A percentile compares a stretch with the other conserved stretches of the same genome.
These are phyloP conservation scores for Ormyrus thymus DNA, from an alignment of 2,888 invertebrate genomes.

Conservation along the genomic window DNA sequence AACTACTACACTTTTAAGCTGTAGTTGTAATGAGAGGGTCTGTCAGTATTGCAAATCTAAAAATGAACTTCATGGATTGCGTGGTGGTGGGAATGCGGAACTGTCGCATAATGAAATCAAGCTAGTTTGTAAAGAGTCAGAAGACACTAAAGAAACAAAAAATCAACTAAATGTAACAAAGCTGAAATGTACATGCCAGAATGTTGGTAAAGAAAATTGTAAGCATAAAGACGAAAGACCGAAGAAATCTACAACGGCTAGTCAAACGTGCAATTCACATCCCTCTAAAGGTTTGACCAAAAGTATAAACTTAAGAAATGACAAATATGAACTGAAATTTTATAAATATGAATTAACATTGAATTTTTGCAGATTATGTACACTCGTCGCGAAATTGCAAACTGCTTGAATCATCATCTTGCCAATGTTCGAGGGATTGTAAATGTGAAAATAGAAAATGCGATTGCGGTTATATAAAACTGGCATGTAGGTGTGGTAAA, in stretches of 20 bases:
- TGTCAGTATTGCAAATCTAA: conserved; percentile 37
- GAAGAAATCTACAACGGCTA: conserved; percentile 20
- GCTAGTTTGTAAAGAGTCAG: conserved; percentile 37
- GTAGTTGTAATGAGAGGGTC: conserved; percentile 35
- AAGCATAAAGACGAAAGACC: background rate
- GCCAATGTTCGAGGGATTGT: conserved; percentile 59
- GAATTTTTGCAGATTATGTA: conserved; percentile 7
- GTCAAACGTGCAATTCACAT: conserved; percentile 11
- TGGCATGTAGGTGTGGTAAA: background rate
- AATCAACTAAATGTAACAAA: conserved; percentile 70
- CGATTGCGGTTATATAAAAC: conserved; percentile 24
- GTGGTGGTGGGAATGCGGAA: background rate
- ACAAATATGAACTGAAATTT: too few relatives aligned
- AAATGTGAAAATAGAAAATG: conserved; percentile 57
- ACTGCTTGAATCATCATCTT: conserved; percentile 22
- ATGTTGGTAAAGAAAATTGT: background rate
- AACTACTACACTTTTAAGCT: conserved; percentile 7
- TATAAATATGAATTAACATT: background rate
- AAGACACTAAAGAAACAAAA: conserved; percentile 66
- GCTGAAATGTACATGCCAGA: conserved; percentile 59
- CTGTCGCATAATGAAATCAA: conserved; percentile 5
- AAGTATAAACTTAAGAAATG: too few relatives aligned
- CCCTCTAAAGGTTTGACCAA: too few relatives aligned
- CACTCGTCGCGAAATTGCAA: conserved; percentile 22
- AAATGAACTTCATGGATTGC: conserved; percentile 5